Conservation (phyloP, 2,888 invertebrate species). For the Callyntrura sp. region DNA sequence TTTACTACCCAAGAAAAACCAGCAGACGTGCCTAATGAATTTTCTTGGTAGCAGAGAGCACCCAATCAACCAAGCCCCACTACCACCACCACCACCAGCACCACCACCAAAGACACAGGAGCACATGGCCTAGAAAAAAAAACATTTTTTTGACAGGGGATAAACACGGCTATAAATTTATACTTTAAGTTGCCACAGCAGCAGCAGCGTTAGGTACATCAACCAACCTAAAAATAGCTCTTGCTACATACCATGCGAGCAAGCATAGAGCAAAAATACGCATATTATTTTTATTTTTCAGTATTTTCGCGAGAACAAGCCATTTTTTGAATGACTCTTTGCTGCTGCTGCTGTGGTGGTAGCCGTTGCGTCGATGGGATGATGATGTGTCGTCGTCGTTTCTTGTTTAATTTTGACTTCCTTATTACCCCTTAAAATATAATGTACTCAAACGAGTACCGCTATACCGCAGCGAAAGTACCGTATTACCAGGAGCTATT, state of each 20-base stretch:
- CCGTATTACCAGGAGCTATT: too few species aligned
- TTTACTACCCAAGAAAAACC: not conserved
- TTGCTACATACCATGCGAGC: not conserved
- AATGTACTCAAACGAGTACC: not conserved
- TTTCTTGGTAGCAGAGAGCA: conserved; percentile 42
- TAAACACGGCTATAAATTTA: conserved; percentile 34
- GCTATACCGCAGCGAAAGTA: too few species aligned
- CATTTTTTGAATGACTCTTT: not conserved
- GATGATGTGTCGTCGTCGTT: not conserved
- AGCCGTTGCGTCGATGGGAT: not conserved
- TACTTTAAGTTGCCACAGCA: not conserved
- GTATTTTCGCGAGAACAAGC: not conserved
- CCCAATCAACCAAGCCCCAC: not conserved
- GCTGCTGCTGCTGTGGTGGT: not conserved
- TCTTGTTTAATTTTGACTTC: not conserved
- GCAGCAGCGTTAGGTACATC: not conserved
- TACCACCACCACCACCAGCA: not conserved
- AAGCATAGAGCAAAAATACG: not conserved
- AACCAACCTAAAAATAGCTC: conserved; percentile 32
- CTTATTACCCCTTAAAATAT: too few species aligned
- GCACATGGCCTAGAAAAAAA: conserved; percentile 55
- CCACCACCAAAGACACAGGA: not conserved
- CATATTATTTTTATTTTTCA: conserved; percentile 9
- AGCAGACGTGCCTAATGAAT: conserved; percentile 19
- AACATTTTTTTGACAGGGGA: conserved; percentile 30